Percentiles rank a stretch among this genome's conserved stretches.
Evolutionary conservation across 2,888 invertebrate species (phyloP).

Genomic region (Pyrrhosoma nymphula): DNA sequence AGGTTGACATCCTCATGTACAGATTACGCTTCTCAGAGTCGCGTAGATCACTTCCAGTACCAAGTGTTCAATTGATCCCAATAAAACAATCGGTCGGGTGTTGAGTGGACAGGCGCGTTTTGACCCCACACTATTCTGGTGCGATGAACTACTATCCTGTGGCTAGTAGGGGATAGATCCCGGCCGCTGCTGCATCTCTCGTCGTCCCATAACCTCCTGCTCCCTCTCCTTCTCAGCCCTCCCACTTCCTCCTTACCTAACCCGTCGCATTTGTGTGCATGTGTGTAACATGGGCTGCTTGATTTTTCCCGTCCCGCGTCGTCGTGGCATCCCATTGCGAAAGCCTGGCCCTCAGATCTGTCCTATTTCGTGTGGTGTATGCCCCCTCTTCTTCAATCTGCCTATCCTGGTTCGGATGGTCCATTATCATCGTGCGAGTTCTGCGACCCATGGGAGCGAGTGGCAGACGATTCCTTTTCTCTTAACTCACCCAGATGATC

Average conservation of each 20-base stretch:
- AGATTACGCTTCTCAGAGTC: not conserved
- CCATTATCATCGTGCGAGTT: not conserved
- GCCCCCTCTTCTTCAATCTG: not conserved
- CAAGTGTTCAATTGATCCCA: constrained; percentile 11
- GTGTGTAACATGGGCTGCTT: not conserved
- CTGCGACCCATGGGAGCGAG: not conserved
- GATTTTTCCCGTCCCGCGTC: not conserved
- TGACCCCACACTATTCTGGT: not conserved
- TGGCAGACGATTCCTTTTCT: not conserved
- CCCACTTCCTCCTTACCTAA: constrained; percentile 19
- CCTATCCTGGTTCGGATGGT: constrained; percentile 13
- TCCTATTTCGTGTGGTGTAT: not conserved
- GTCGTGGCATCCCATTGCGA: not conserved
- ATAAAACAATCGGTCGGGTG: not conserved
- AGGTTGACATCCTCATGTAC: not conserved
- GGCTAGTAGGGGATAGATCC: not conserved
- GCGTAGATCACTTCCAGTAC: not conserved
- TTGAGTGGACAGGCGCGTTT: not conserved
- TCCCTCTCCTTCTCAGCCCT: not conserved
- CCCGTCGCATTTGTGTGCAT: not conserved
- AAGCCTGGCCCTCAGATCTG: not conserved
- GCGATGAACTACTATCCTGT: not conserved
- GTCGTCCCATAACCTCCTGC: not conserved
- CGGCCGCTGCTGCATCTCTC: not conserved
- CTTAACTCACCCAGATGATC: not conserved